Conservation (phyloP, 2,888 invertebrate species). For the Pristionchus maxplancki region DNA sequence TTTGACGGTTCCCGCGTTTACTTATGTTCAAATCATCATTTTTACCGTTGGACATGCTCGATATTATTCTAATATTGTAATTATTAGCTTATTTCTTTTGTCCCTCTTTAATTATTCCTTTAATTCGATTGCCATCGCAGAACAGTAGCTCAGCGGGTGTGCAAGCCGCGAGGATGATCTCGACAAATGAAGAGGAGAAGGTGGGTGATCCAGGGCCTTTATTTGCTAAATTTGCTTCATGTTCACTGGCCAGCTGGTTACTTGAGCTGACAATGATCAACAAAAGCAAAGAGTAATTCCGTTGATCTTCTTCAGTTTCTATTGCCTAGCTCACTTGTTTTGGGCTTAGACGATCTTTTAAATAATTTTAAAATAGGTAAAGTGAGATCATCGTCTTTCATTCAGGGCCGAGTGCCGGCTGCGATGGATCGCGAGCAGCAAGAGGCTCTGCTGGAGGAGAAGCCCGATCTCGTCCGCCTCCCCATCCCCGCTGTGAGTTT, state of each 20-base stretch:
- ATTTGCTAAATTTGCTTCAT: too few species aligned
- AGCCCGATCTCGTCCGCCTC: background rate
- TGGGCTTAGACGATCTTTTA: too few species aligned
- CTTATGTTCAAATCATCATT: background rate
- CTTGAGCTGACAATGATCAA: too few species aligned
- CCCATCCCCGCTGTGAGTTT: conserved; percentile 16
- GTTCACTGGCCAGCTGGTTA: too few species aligned
- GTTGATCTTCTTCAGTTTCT: background rate
- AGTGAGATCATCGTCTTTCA: too few species aligned
- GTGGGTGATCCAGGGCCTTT: background rate
- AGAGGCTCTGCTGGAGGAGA: conserved; percentile 31
- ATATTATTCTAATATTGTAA: background rate
- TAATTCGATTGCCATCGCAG: background rate
- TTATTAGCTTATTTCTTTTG: background rate
- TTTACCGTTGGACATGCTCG: background rate
- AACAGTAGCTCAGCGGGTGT: background rate
- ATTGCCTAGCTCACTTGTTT: too few species aligned
- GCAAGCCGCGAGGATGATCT: conserved; percentile 45
- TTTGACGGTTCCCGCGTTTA: background rate
- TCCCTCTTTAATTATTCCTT: background rate
- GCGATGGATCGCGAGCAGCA: conserved; percentile 31
- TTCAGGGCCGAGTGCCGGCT: conserved; percentile 49
- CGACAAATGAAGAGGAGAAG: conserved; percentile 51
- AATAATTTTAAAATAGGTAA: too few species aligned
- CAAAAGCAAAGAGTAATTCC: background rate